Percentiles rank a stretch among this genome's conserved stretches.
phyloP scores from a whole-genome alignment of 2,113 vertebrate species.

The Corvus cornix region DNA sequence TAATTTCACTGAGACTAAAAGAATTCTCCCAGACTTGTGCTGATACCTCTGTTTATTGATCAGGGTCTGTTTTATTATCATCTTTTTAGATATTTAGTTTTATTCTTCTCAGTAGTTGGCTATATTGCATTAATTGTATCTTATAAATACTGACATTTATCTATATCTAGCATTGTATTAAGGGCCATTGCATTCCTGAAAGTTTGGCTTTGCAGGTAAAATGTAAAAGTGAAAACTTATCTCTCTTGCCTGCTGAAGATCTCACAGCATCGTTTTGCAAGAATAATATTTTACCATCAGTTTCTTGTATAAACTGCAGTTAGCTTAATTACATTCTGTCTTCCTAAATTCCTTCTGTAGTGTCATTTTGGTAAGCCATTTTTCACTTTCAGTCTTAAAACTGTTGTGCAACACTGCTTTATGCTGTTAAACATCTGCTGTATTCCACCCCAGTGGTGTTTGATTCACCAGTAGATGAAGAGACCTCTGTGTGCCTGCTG shows the following conservation, averaged over 20 bases:
- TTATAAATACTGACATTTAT: neutral
- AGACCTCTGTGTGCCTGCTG: neutral
- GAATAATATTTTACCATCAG: neutral
- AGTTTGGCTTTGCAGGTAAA: neutral
- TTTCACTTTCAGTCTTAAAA: slow-evolving; percentile 40
- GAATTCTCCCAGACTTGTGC: neutral
- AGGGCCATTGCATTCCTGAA: neutral
- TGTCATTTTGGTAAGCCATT: neutral
- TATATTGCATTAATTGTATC: neutral
- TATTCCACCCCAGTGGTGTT: neutral
- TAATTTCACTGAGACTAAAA: neutral
- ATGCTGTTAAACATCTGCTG: slow-evolving; percentile 33
- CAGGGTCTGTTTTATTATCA: neutral
- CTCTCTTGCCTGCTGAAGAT: neutral
- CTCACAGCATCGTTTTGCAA: neutral
- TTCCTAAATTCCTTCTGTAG: slow-evolving; percentile 30
- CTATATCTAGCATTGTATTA: neutral
- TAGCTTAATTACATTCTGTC: slow-evolving; percentile 33
- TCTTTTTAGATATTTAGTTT: neutral
- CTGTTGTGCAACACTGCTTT: slow-evolving; percentile 1
- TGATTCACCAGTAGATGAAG: neutral
- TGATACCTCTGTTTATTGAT: neutral
- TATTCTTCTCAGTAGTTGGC: neutral
- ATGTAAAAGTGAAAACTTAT: neutral
- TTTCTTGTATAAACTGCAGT: slow-evolving; percentile 18